A percentile compares a stretch with the other conserved stretches of the same genome.
phyloP scores from a whole-genome alignment of 1,140 invertebrate genomes.

The Platyscapa corneri region DNA sequence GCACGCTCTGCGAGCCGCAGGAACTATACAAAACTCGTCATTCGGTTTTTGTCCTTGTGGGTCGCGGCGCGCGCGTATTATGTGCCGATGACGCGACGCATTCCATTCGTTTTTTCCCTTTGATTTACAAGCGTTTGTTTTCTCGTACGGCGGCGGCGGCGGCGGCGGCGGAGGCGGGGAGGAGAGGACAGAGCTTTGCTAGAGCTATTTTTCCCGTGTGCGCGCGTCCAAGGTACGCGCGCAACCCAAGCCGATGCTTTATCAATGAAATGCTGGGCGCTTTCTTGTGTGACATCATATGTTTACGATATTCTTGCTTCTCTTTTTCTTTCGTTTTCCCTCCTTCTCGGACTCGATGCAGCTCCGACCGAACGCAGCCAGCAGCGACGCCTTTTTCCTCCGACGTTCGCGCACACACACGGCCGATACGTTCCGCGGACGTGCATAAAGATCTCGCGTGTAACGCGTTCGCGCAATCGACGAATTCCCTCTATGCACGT shows the following conservation, averaged over 20 bases:
- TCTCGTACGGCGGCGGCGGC: background rate
- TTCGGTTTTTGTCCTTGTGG: conserved; percentile 24
- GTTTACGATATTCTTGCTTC: conserved; percentile 56
- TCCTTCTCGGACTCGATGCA: background rate
- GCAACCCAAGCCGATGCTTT: conserved; percentile 47
- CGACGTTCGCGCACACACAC: too few relatives aligned
- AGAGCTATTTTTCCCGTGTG: conserved; percentile 13
- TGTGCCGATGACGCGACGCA: conserved; percentile 21
- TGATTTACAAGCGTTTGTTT: conserved; percentile 29
- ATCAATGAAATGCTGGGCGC: conserved; percentile 59
- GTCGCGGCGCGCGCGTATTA: background rate
- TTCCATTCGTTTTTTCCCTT: conserved; percentile 36
- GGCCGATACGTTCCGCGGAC: too few relatives aligned
- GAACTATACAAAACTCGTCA: conserved; percentile 20
- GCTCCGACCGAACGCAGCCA: too few relatives aligned
- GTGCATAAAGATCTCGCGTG: too few relatives aligned
- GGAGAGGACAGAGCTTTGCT: background rate
- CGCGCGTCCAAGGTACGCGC: background rate
- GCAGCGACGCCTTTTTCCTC: background rate
- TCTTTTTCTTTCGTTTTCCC: background rate
- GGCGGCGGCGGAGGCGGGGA: background rate
- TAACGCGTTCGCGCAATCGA: too few relatives aligned
- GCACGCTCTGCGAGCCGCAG: background rate
- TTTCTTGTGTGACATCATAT: conserved; percentile 57
- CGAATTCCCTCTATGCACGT: too few relatives aligned